Conservation (phyloP, 2,113 vertebrate species). For the zebrafish (Danio rerio) region DNA sequence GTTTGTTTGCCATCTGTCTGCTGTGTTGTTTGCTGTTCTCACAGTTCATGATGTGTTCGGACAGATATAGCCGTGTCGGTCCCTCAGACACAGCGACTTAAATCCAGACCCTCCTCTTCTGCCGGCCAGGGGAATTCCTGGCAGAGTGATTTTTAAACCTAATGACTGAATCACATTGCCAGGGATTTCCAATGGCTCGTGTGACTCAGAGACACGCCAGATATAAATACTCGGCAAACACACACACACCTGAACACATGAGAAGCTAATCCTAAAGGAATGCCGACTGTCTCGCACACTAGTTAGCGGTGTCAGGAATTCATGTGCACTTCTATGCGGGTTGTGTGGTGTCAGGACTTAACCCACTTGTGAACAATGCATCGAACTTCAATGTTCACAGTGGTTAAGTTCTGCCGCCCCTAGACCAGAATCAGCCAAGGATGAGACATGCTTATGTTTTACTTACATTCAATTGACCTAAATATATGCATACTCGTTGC, state of each 20-base stretch:
- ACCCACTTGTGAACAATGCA: conserved; percentile 87
- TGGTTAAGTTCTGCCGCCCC: conserved; percentile 93
- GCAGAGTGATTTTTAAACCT: conserved; percentile 90
- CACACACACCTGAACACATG: conserved; percentile 33
- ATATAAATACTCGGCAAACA: conserved; percentile 23
- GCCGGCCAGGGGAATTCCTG: conserved; percentile 91
- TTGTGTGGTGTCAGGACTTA: conserved; percentile 85
- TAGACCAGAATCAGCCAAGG: conserved; percentile 61
- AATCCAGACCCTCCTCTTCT: conserved; percentile 61
- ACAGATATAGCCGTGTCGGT: conserved; percentile 16
- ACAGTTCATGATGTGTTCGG: conserved; percentile 13
- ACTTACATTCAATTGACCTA: too few relatives aligned
- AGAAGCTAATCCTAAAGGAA: conserved; percentile 44
- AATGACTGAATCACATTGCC: conserved; percentile 95
- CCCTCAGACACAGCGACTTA: conserved; percentile 31
- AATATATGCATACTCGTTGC: background rate
- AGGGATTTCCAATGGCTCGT: conserved; percentile 95
- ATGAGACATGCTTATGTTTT: too few relatives aligned
- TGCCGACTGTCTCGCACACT: background rate
- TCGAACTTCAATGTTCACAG: conserved; percentile 85
- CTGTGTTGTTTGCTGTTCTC: conserved; percentile 28
- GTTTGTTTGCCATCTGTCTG: background rate
- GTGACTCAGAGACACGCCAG: conserved; percentile 57
- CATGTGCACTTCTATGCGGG: conserved; percentile 13
- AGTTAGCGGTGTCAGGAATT: background rate